Evolutionary conservation across 1,140 invertebrate genomes (phyloP).

Genomic region (Drosophila neocordata): DNA sequence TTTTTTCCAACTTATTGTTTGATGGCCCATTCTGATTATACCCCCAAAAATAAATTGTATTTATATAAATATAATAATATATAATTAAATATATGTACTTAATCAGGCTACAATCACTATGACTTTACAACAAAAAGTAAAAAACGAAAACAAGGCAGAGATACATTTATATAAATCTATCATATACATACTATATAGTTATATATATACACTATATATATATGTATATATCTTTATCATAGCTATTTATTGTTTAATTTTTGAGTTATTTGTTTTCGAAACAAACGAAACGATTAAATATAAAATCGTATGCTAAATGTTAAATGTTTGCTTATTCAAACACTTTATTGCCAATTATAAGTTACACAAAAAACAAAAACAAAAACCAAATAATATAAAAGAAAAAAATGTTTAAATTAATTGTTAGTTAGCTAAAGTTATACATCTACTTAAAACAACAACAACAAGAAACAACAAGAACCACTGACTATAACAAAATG

Average conservation of each 20-base stretch:
- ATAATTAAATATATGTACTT: constrained; percentile 54
- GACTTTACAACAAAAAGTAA: constrained; percentile 60
- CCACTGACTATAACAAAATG: constrained; percentile 53
- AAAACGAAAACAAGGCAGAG: constrained; percentile 40
- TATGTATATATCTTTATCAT: constrained; percentile 36
- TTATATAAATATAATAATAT: constrained; percentile 50
- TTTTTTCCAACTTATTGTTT: background rate
- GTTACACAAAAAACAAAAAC: constrained; percentile 37
- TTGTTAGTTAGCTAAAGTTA: constrained; percentile 82
- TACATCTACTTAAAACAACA: constrained; percentile 67
- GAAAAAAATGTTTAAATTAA: constrained; percentile 69
- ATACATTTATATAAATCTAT: constrained; percentile 58
- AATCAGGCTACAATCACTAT: constrained; percentile 78
- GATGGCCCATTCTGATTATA: constrained; percentile 19
- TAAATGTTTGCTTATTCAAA: constrained; percentile 80
- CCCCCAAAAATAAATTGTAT: constrained; percentile 32
- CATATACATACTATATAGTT: constrained; percentile 47
- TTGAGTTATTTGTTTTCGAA: constrained; percentile 56
- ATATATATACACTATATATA: constrained; percentile 40
- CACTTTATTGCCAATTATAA: constrained; percentile 79
- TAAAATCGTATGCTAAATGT: constrained; percentile 76
- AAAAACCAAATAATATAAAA: background rate
- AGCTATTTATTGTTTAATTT: constrained; percentile 77
- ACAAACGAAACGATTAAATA: constrained; percentile 7
- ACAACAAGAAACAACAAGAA: constrained; percentile 48